Conservation (phyloP, 2,888 invertebrate species). For the Caenorhabditis sinica region DNA sequence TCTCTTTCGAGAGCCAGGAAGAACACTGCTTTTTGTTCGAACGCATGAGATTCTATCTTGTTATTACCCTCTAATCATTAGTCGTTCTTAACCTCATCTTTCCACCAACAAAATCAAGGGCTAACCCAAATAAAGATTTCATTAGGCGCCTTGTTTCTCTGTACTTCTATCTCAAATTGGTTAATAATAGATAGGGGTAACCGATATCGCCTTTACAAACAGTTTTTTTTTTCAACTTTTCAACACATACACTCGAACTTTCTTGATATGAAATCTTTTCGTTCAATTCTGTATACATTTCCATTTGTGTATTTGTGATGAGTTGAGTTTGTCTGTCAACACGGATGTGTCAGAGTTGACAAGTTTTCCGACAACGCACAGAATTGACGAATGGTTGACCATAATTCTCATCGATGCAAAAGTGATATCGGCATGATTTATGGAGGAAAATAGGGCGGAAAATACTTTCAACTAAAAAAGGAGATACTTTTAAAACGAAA, state of each 20-base stretch:
- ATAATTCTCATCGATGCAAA: background rate
- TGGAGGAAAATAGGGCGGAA: constrained; percentile 16
- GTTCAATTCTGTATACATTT: constrained; percentile 32
- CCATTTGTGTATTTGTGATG: constrained; percentile 60
- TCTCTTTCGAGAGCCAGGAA: constrained; percentile 49
- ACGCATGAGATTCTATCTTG: constrained; percentile 26
- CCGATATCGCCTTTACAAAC: background rate
- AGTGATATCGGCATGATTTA: constrained; percentile 44
- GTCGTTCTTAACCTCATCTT: background rate
- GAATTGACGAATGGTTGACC: constrained; percentile 39
- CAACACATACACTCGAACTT: background rate
- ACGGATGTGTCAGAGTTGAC: constrained; percentile 58
- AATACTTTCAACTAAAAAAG: background rate
- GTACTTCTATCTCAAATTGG: background rate
- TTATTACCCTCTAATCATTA: background rate
- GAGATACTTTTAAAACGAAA: too few relatives aligned
- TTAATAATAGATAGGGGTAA: background rate
- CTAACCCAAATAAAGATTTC: background rate
- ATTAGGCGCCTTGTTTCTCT: too few relatives aligned
- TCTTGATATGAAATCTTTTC: background rate
- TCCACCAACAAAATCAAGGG: background rate
- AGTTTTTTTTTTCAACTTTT: background rate
- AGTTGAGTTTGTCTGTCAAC: constrained; percentile 60
- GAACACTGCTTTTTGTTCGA: constrained; percentile 50
- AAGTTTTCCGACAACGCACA: constrained; percentile 27